A percentile compares a stretch with the other conserved stretches of the same genome.
Conservation (phyloP, 2,888 invertebrate species). For the Pinctada fucata region DNA sequence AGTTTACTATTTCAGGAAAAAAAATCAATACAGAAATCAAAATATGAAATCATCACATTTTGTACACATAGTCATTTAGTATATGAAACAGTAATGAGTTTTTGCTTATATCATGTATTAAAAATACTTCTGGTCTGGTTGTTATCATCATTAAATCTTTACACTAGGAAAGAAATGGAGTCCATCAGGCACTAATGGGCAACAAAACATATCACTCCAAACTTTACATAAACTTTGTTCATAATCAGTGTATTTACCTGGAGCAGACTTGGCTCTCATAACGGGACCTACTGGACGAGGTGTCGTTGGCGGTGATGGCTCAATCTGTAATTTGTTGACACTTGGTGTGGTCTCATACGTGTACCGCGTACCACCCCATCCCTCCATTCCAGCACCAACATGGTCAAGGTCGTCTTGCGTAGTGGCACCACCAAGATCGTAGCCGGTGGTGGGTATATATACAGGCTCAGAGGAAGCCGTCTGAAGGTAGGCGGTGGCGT, state of each 20-base stretch:
- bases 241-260: conserved; percentile 47
- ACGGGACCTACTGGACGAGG: conserved; percentile 54
- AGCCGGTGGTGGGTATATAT: neutral
- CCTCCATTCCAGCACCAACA: conserved; percentile 8
- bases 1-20: no score
- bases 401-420: conserved; percentile 27
- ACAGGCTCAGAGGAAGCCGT: conserved; percentile 6
- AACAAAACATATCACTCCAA: no score
- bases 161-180: no score
- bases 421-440: neutral
- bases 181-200: no score
- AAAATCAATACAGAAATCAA: no score
- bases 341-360: conserved; percentile 61
- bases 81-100: no score
- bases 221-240: no score
- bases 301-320: conserved; percentile 50
- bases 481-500: conserved; percentile 10
- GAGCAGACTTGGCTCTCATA: conserved; percentile 58
- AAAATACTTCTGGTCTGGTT: no score
- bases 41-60: no score
- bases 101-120: no score
- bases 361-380: conserved; percentile 49
- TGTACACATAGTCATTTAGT: no score
- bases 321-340: conserved; percentile 57
- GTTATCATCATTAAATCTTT: no score